Conservation (phyloP, 2,797 vertebrate species). For the Eulemur albifrons region DNA sequence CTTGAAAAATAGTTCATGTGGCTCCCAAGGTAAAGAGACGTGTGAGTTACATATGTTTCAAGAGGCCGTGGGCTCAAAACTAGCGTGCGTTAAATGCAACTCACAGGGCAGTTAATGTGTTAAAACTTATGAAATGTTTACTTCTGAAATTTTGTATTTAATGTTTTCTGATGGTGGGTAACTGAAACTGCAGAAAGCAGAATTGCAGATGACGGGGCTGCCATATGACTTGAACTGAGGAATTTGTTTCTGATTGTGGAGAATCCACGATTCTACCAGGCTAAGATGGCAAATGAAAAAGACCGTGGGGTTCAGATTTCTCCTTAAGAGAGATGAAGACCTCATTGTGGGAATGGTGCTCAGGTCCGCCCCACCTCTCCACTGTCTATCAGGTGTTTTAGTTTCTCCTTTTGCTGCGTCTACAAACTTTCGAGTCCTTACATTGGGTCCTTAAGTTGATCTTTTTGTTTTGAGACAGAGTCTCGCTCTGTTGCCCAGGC, state of each 20-base stretch:
- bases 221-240: background rate
- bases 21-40: no score
- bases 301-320: rapidly evolving
- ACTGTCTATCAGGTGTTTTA: rapidly evolving
- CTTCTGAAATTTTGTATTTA: background rate
- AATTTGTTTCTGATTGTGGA: background rate
- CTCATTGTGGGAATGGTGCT: rapidly evolving
- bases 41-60: no score
- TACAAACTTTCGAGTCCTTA: background rate
- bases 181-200: background rate
- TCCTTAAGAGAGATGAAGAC: background rate
- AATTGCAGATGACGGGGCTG: rapidly evolving
- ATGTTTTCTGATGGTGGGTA: background rate
- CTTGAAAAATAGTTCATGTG: no score
- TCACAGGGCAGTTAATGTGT: no score
- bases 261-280: background rate
- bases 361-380: background rate
- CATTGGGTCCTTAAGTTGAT: background rate
- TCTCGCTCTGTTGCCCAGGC: no score
- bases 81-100: no score
- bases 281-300: background rate
- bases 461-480: no score
- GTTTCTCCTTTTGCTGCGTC: background rate
- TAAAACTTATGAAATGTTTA: background rate
- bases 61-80: no score